Evolutionary conservation across 2,113 vertebrate species (phyloP), one percentile per base, ranked within the genome.

Genomic region (Sylvilagus bachmani): DNA sequence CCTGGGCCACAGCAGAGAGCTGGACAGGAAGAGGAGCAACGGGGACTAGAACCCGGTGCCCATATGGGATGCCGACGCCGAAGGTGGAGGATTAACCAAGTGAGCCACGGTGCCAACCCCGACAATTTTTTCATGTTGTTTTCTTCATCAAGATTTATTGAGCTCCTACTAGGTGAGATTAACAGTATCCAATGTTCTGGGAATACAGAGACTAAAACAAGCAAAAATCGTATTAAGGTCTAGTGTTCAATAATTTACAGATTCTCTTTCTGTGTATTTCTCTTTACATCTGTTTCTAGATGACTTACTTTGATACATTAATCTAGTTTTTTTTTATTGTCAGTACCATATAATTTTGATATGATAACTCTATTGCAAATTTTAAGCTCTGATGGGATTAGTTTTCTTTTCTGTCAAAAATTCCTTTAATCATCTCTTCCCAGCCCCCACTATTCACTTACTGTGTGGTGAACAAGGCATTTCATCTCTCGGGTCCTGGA

Each of bases 121-220:
- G 44, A 6, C 55, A 58, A 58, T 58, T 58, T 58, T 19, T 17
- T 81, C 14, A 75, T 66, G 58, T 58, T 51, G 0, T 55, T 86
- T 74, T 12, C 51, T 90, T 94, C 8, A 24, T 53, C 95, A 31
- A 49, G 69, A 58, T 66, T 80, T 55, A 71, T 67, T 90, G 55
- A 84, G 5, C 19, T 9, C 31, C 8, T 87, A 36, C 21, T 66
- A 29, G 27, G 13, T 90, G 38, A 38, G 31, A 67, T 94, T 80
- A 74, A 85, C 8, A 71, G 5, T 62, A 12, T 10, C 21, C 2
- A 53, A 13, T 61, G 67, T 85, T 88, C 53, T 81, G 10, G 49
- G 67, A 31, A 85, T 83, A 66, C 31, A 64, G 62, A 69, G 55
- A 70, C 70, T 51, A 74, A 93, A 95, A 55, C 16, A 49, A 61